Evolutionary conservation across 2,888 invertebrate species (phyloP), one percentile per base, ranked within the genome.

Genomic region (Amiota communis): DNA sequence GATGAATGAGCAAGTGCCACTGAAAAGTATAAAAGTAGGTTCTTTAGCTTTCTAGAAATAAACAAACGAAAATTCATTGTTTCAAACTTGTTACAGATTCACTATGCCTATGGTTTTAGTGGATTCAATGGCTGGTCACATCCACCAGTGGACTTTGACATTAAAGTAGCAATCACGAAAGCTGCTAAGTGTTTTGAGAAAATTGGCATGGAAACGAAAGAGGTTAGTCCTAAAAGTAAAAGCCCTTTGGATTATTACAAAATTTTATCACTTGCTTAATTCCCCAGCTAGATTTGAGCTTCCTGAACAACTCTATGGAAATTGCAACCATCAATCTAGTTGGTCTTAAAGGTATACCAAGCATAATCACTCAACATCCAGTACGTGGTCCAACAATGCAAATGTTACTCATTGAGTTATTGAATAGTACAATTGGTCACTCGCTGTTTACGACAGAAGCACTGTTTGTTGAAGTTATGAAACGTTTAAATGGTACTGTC

Each of bases 21-120:
- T 94, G 12, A 86, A 87, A 47, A 84, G 89, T 1, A 81, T 92
- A 0, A 91, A 91, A 89, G 92, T 92, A 74, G 70, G 72, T 15
- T 51, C 8, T 36, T 23, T n/a, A 10, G 20, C 13, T n/a, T 10
- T 2, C 10, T 46, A 63, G 23, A 36, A n/a, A 63, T 23, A 11
- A 12, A 63, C 8, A 53, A 53, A 8, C 2, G 4, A 36, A 36
- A 36, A 6, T 36, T 36, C 36, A 36, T 36, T 36, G 36, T 36
- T 6, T 36, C 49, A 46, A 49, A 57, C 47, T 36, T 47, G 6
- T 53, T 15, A 36, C 61, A 89, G 88, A 81, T 88, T 36, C 77
- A 81, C 69, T 88, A 87, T 53, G 81, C 87, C 17, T 79, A 78
- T 48, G 81, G 86, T 1, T 86, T 79, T 69, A 82, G 80, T 0